phyloP scores from a whole-genome alignment of 2,797 vertebrate species.

The Notolabrus celidotus region DNA sequence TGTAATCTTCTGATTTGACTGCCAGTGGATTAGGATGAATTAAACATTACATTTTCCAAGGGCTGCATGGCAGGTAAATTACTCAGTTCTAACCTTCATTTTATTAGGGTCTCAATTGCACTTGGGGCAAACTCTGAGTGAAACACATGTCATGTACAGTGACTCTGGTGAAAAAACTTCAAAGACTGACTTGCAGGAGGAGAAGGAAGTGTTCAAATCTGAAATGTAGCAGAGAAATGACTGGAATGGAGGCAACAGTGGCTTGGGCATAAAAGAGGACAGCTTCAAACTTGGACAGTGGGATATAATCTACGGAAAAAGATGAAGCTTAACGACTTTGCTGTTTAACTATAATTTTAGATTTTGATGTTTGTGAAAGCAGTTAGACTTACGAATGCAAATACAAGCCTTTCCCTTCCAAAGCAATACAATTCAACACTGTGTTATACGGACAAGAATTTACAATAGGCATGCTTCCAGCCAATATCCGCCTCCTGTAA shows the following conservation, averaged over 20 bases:
- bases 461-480: not conserved
- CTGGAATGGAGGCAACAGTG: not conserved
- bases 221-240: constrained; percentile 24
- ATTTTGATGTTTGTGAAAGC: not conserved
- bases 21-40: constrained; percentile 65
- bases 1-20: constrained; percentile 57
- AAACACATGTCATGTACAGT: constrained; percentile 34
- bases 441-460: not conserved
- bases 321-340: not conserved
- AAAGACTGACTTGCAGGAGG: constrained; percentile 36
- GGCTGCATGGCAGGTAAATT: constrained; percentile 59
- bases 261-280: constrained; percentile 14
- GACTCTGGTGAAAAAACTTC: constrained; percentile 42
- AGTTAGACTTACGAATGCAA: constrained; percentile 10
- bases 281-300: not conserved
- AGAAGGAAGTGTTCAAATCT: constrained; percentile 34
- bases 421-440: not conserved
- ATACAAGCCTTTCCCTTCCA: not conserved
- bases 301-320: not conserved
- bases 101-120: constrained; percentile 40
- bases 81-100: constrained; percentile 51
- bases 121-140: constrained; percentile 28
- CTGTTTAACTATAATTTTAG: not conserved
- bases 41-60: constrained; percentile 39
- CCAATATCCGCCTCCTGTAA: not conserved